A percentile compares a stretch with the other conserved stretches of the same genome.
Conservation (phyloP, 2,113 vertebrate genomes). For the Ciconia maguari region DNA sequence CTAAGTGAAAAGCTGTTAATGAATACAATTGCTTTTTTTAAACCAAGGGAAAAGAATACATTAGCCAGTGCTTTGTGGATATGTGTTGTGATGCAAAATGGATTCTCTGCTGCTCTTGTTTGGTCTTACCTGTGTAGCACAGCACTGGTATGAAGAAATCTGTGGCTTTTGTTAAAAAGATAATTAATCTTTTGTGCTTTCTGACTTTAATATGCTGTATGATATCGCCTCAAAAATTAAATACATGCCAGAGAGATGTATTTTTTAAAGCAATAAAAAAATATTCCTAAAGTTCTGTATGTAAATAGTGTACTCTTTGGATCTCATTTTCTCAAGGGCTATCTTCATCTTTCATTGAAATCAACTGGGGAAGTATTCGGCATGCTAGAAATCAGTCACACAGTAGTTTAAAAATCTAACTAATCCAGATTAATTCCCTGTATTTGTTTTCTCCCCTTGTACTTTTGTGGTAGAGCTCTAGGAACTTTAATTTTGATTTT, state of each 20-base stretch:
- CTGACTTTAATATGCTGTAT: not conserved
- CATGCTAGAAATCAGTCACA: not conserved
- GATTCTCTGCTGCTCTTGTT: constrained; percentile 39
- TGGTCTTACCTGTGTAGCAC: constrained; percentile 37
- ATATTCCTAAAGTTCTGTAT: not conserved
- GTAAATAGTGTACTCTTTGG: not conserved
- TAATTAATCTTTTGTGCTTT: not conserved
- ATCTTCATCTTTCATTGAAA: not conserved
- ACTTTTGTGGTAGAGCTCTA: not conserved
- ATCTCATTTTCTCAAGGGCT: not conserved
- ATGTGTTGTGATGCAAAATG: constrained; percentile 40
- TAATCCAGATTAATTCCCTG: not conserved
- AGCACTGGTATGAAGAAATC: not conserved
- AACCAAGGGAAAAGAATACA: not conserved
- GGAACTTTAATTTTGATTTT: not conserved
- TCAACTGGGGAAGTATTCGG: not conserved
- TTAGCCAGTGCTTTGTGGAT: constrained; percentile 41
- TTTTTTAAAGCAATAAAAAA: not conserved
- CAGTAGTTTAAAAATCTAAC: not conserved
- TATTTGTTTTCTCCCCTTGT: not conserved
- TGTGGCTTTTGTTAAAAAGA: not conserved
- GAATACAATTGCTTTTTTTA: constrained; percentile 61
- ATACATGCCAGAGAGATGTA: not conserved
- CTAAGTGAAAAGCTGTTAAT: constrained; percentile 65
- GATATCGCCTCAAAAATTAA: not conserved